Base-by-base conservation (phyloP, 1,140 invertebrate genomes). In the Anastrepha obliqua region DNA sequence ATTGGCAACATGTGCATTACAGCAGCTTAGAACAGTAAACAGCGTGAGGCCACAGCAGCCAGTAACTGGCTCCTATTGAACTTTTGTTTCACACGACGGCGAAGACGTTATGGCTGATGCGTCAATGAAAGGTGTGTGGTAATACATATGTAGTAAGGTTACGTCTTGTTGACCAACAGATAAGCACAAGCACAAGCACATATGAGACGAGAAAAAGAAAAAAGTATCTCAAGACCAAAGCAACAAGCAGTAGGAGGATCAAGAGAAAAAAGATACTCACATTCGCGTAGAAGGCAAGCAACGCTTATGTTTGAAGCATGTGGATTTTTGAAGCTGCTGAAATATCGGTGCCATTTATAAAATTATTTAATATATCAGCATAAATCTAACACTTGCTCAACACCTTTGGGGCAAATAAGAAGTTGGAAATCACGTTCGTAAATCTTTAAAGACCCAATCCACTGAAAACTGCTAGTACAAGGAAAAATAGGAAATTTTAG, bases 81-180 rank as follows among this genome's bases (percentile, higher is more conserved):
- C 5, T 42, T 81, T 81, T 51, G 47, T 55, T 81, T 29, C n/a
- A 51, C 47, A 55, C 47, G 11, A 51, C 17, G 47, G 20, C 44
- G 51, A 58, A 20, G n/a, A 42, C 3, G 39, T 0, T 29, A 29
- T 29, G 29, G 29, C 29, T 29, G 29, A 29, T 74, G 39, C 15
- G 42, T 6, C n/a, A 51, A 8, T 7, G 15, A 29, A 42, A 7
- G 6, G 44, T 20, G 74, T 81, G 44, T 7, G 42, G 17, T 81
- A 55, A 29, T 5, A 6, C 29, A 29, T 47, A n/a, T n/a, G n/a
- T n/a, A 81, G 42, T 3, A 55, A 55, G 74, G 44, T 81, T 81
- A 81, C 44, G 74, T 55, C n/a, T 81, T 55, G 74, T 81, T 81
- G 74, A 81, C 74, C 74, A 81, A 81, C 74, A 44, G 70, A 11